phyloP scores from a whole-genome alignment of 2,888 invertebrate genomes.

The Coelopa pilipes region DNA sequence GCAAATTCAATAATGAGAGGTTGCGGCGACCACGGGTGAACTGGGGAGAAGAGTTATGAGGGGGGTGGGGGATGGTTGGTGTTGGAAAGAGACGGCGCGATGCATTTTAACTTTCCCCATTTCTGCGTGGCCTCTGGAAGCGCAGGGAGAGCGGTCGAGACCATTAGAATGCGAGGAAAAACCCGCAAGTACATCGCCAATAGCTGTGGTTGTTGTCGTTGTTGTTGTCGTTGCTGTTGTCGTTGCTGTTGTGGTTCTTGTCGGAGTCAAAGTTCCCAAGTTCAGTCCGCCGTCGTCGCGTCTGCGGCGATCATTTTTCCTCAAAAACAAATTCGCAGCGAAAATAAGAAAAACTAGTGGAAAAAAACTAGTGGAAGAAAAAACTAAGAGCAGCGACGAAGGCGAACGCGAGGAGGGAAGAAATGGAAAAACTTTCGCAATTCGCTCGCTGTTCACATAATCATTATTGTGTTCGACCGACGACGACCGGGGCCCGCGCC shows the following conservation, averaged over 20 bases:
- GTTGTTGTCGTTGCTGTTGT: too few relatives aligned
- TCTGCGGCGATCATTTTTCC: constrained; percentile 8
- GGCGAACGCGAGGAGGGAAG: not conserved
- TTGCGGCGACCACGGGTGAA: not conserved
- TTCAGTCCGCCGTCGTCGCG: constrained; percentile 27
- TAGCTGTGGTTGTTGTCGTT: constrained; percentile 10
- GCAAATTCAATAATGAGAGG: constrained; percentile 34
- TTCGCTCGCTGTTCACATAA: constrained; percentile 27
- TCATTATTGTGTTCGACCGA: constrained; percentile 25
- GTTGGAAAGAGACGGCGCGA: not conserved
- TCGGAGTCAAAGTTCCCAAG: constrained; percentile 31
- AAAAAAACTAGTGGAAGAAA: too few relatives aligned
- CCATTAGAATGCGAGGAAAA: not conserved
- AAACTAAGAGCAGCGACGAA: too few relatives aligned
- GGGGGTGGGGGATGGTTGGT: too few relatives aligned
- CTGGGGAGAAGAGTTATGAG: not conserved
- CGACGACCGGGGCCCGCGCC: too few relatives aligned
- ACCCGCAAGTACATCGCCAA: constrained; percentile 30
- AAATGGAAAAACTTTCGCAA: constrained; percentile 25
- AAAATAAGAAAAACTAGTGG: too few relatives aligned
- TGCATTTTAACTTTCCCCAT: constrained; percentile 25
- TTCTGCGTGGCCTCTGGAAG: constrained; percentile 19
- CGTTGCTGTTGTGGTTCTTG: too few relatives aligned
- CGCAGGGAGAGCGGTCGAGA: not conserved
- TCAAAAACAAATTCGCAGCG: not conserved